These are phyloP conservation scores for Leptinotarsa haldemani DNA, from an alignment of 2,888 invertebrate genomes.

Conservation along the genomic window DNA sequence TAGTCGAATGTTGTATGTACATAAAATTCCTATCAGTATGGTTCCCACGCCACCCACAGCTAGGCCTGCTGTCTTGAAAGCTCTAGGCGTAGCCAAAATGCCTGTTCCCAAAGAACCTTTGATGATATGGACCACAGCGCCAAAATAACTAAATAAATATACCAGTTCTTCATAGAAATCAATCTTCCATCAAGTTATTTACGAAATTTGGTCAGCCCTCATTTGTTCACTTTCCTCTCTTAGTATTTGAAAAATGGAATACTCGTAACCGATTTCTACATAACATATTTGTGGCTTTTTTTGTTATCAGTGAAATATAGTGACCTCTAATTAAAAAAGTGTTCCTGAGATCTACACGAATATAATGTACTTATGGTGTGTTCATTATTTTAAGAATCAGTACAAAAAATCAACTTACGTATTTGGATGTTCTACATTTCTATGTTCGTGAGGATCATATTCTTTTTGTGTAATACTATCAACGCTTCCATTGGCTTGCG, in stretches of 20 bases:
- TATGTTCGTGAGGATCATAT: constrained; percentile 53
- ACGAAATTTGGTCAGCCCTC: no score
- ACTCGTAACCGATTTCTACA: no score
- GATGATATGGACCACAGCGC: constrained; percentile 88
- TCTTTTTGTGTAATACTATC: constrained; percentile 47
- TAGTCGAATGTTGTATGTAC: constrained; percentile 94
- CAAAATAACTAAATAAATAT: constrained; percentile 73
- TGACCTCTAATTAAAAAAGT: no score
- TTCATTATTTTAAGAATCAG: neutral
- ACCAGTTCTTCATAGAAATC: neutral
- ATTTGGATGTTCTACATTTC: constrained; percentile 53
- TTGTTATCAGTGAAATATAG: no score
- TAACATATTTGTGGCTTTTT: no score
- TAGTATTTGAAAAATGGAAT: no score
- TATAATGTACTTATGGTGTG: neutral
- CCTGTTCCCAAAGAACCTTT: constrained; percentile 97
- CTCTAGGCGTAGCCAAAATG: constrained; percentile 95
- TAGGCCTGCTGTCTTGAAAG: constrained; percentile 91
- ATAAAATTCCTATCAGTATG: constrained; percentile 86
- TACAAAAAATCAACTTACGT: constrained; percentile 46
- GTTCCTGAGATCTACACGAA: no score
- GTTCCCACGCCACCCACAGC: constrained; percentile 87
- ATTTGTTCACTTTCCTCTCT: no score
- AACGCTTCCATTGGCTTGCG: constrained; percentile 41
- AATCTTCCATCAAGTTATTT: neutral